Evolutionary conservation across 2,113 vertebrate species (phyloP), one percentile per base, ranked within the genome.

Genomic region (Sterrhoptilus dennistouni): DNA sequence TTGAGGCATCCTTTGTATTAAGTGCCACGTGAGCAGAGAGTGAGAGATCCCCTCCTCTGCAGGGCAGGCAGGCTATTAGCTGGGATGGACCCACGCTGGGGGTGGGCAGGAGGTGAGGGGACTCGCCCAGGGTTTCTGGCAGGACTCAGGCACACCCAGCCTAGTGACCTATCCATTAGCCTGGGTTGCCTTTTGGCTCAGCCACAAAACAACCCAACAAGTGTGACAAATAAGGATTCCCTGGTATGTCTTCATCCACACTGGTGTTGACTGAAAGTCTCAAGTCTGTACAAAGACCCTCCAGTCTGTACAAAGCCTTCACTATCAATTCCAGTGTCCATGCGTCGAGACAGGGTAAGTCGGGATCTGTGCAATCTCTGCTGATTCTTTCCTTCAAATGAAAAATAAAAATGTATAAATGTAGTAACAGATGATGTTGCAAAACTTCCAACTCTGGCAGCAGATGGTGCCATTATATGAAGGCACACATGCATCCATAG

Each of bases 391-490:
- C 16, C 20, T 74, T 49, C 21, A 27, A 33, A 78, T 28, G 28
- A 81, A 93, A 83, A 71, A 78, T 64, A 50, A 54, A 78, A 68
- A 38, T 4, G 24, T 60, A 35, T 74, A 90, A 81, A 59, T 44
- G 63, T 82, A 63, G 84, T 91, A 84, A 83, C 75, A 95, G 77
- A 92, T 50, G 84, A 95, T 94, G 89, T 70, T 96, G 79, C 92
- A 92, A 94, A 97, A 97, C 91, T 92, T 93, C 60, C 56, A 95
- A 68, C 64, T 84, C 90, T 90, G 72, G 87, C 89, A 96, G 89
- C 92, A 95, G 94, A 90, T 87, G 94, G 96, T 95, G 84, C 90
- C 93, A 16, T 89, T 93, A 96, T 88, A 83, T 82, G 89, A 93
- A 83, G 49, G 45, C 84, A 83, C 52, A 89, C 52, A 90, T 42